A percentile compares a stretch with the other conserved stretches of the same genome.
Conservation (phyloP, 2,113 vertebrate species). For the Sander vitreus region DNA sequence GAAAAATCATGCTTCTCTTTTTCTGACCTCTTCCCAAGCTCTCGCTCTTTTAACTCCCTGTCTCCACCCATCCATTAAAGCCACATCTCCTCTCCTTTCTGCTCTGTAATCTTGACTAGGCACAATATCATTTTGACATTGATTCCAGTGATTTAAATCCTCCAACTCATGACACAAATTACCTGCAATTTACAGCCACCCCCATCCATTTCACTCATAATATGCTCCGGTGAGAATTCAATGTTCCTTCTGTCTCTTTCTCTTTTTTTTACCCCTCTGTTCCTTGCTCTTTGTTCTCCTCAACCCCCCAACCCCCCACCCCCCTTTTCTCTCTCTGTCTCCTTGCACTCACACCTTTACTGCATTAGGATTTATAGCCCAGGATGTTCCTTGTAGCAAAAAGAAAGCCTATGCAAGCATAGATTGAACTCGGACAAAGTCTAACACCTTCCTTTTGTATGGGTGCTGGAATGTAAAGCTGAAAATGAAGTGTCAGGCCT, state of each 20-base stretch:
- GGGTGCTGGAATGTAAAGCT: constrained; percentile 37
- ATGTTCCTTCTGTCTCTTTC: constrained; percentile 57
- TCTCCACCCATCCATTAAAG: constrained; percentile 58
- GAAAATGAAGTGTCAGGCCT: constrained; percentile 61
- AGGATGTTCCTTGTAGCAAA: constrained; percentile 25
- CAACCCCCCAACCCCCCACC: not conserved
- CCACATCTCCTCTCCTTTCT: constrained; percentile 18
- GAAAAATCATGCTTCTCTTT: constrained; percentile 50
- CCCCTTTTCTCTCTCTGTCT: constrained; percentile 6
- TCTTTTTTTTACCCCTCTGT: constrained; percentile 17
- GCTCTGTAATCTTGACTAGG: constrained; percentile 62
- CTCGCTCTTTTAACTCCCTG: constrained; percentile 45
- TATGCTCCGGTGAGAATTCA: constrained; percentile 76
- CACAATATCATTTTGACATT: constrained; percentile 62
- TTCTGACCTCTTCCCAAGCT: constrained; percentile 46
- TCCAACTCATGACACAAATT: constrained; percentile 74
- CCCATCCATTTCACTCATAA: constrained; percentile 70
- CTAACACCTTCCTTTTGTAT: constrained; percentile 45
- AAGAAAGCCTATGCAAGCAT: constrained; percentile 47
- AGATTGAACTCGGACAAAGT: constrained; percentile 42
- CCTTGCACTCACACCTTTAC: constrained; percentile 49
- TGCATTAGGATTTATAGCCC: constrained; percentile 62
- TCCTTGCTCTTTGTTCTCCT: constrained; percentile 60
- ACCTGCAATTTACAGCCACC: constrained; percentile 74
- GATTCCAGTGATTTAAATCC: constrained; percentile 77